Base-by-base conservation (phyloP, 2,888 invertebrate genomes). In the Drosophila bunnanda region DNA sequence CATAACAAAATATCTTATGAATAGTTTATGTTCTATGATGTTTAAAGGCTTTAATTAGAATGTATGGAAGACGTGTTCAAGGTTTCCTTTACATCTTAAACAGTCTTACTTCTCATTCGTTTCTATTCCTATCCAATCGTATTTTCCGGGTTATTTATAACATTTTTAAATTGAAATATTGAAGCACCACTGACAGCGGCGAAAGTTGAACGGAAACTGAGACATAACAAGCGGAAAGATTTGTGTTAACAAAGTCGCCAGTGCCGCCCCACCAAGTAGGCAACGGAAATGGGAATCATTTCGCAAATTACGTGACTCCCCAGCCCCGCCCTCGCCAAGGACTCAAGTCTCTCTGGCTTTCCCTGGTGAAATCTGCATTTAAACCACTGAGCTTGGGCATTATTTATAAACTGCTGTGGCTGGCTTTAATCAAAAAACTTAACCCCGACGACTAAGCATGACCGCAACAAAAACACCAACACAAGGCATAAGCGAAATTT, bases 221-320 rank as follows among this genome's bases (percentile, higher is more conserved):
- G 70, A 73, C 77, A 87, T 88, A 88, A 89, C 89, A 88, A 86
- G 81, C 85, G 82, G 89, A 85, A 88, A 87, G 89, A 88, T 89
- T 84, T 82, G 81, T 79, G 77, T 83, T 81, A 80, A 85, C 86
- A 80, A 79, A 78, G 79, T 79, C 84, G 68, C 70, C 34, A 32
- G 28, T 36, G 41, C 57, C 67, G 43, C 60, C 74, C 55, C 53
- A 34, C n/a, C 77, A 59, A 79, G 76, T 76, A 84, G 76, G 78
- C 79, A 82, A 69, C 85, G 83, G 82, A 83, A 76, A 80, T 78
- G 71, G 88, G 82, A 70, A 73, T 61, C 70, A 88, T 80, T 80
- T 80, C 71, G 82, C 80, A 82, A 82, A 88, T 88, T 88, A 84
- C 83, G 83, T 84, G 83, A 84, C 83, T 80, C 64, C 69, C 22